These are phyloP conservation scores for Caloenas nicobarica DNA, from an alignment of 2,113 vertebrate genomes.

Conservation along the genomic window DNA sequence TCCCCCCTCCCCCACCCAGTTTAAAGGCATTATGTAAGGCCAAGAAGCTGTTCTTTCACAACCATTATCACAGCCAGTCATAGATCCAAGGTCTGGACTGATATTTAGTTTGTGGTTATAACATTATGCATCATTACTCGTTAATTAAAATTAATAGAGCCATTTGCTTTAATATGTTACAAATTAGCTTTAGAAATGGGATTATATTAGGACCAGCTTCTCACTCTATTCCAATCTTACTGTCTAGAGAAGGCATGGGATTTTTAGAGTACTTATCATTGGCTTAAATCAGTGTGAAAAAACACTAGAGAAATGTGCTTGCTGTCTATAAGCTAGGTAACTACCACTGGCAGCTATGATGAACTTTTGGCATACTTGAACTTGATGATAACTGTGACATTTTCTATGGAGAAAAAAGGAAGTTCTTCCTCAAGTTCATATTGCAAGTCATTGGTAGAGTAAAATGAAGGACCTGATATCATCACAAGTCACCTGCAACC, in stretches of 20 bases:
- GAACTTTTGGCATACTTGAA: background rate
- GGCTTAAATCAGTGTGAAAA: background rate
- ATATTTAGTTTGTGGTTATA: background rate
- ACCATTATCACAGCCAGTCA: background rate
- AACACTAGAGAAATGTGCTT: background rate
- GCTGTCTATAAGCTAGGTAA: background rate
- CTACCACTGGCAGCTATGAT: background rate
- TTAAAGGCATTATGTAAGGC: background rate
- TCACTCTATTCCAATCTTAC: background rate
- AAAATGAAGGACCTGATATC: background rate
- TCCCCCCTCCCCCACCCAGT: background rate
- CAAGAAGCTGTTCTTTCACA: background rate
- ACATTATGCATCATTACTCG: background rate
- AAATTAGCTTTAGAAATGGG: slow-evolving; percentile 21
- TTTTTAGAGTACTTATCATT: background rate
- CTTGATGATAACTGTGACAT: background rate
- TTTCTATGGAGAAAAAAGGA: background rate
- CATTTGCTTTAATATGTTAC: slow-evolving; percentile 19
- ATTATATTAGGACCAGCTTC: background rate
- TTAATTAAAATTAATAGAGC: slow-evolving; percentile 37
- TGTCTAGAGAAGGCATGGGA: background rate
- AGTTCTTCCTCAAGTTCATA: background rate
- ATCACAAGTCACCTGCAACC: background rate
- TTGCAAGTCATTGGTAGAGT: background rate
- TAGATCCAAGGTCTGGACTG: background rate